phyloP scores from a whole-genome alignment of 2,797 vertebrate species.

The Chiloscyllium punctatum region DNA sequence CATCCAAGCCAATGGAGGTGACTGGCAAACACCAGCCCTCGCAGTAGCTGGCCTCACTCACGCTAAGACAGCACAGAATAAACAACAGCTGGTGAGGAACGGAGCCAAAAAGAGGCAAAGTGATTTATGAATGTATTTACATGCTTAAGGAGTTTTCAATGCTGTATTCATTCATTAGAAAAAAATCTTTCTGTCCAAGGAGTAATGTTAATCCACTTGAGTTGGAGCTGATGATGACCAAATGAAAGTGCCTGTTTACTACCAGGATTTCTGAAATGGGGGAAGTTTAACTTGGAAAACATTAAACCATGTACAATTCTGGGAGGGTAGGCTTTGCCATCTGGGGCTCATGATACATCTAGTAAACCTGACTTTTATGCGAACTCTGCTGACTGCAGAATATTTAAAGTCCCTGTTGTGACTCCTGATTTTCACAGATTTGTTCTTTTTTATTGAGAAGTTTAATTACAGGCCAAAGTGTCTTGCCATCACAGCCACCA shows the following conservation, averaged over 20 bases:
- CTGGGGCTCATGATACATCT: neutral
- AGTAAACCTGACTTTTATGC: constrained; percentile 1
- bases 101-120: constrained; percentile 42
- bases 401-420: neutral
- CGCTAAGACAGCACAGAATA: neutral
- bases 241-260: neutral
- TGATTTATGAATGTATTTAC: constrained; percentile 42
- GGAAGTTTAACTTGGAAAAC: neutral
- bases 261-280: neutral
- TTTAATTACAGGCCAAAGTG: neutral
- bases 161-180: constrained; percentile 30
- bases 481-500: neutral
- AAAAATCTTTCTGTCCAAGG: neutral
- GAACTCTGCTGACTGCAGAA: neutral
- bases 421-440: neutral
- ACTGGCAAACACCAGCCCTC: constrained; percentile 38
- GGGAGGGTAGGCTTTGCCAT: neutral
- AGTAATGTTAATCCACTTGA: neutral
- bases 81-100: constrained; percentile 49
- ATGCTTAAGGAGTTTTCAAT: constrained; percentile 39
- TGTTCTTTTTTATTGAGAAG: neutral
- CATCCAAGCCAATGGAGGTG: constrained; percentile 35
- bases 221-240: neutral
- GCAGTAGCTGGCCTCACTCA: constrained; percentile 39
- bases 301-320: neutral